Evolutionary conservation across 92 coral and sea anemone species (phyloP), one percentile per base, ranked within the genome.

Genomic region (Porites rus): DNA sequence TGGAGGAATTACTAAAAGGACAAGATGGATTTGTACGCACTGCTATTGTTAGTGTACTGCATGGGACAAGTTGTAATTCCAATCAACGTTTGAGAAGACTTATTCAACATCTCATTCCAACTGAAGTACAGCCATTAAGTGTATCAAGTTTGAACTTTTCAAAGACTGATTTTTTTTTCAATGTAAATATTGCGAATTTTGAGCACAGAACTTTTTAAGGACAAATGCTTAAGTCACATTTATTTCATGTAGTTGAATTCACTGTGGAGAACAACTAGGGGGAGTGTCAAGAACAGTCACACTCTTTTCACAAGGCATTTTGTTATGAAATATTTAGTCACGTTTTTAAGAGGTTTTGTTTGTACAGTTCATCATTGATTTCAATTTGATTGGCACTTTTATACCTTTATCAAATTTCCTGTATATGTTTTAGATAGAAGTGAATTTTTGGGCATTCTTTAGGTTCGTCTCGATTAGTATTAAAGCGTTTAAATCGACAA

Each of bases 51-150:
- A 86, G 75, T 62, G 88, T 81, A 67, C 77, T 56, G 20, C 82
- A 88, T 81, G 90, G 80, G 16, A 76, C 62, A 16, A 83, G 84
- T 70, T 76, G 78, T 6, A 58, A 11, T 24, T 76, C 80, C 21
- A 76, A 76, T 76, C 90, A 87, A 78, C 81, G 76, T 31, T 80
- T 88, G 58, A 62, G 91, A 64, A 81, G 91, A 60, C 84, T 87
- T 19, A 65, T 88, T 74, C 74, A 80, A 63, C 91, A 81, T 1
- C 79, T 88, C 11, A 74, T 88, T 43, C 91, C 91, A 14, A 81
- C 72, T 4, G 87, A 88, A 59, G 82, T 88, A 20, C 51, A 84
- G 51, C 76, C 53, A 25, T 59, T 3, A 54, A 59, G 53, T 76
- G 81, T 19, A 76, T 1, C n/a, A 60, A 7, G 24, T 43, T 25